phyloP scores from a whole-genome alignment of 2,888 invertebrate species.

The Noctua fimbriata region DNA sequence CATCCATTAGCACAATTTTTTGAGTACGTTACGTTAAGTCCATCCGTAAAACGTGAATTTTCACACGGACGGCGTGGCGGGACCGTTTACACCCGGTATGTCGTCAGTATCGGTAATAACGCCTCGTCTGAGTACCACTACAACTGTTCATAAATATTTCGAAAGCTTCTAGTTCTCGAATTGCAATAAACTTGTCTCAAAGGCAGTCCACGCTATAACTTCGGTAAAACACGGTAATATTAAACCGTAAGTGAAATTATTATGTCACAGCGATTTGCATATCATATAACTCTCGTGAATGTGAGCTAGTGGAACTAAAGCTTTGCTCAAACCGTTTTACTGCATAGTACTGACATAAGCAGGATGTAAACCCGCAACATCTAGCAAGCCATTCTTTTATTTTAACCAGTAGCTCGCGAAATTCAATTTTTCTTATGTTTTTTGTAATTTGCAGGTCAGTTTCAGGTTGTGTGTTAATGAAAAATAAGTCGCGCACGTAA shows the following conservation, averaged over 20 bases:
- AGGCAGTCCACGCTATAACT: not conserved
- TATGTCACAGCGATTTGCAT: not conserved
- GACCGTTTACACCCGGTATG: too few species aligned
- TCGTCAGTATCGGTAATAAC: not conserved
- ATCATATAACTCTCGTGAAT: not conserved
- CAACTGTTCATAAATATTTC: not conserved
- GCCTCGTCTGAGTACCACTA: too few species aligned
- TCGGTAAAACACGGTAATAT: slow-evolving; percentile 5
- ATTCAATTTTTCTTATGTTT: too few species aligned
- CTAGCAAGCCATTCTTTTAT: not conserved
- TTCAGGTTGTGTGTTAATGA: too few species aligned
- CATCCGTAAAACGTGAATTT: too few species aligned
- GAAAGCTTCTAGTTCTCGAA: not conserved
- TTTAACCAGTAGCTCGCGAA: too few species aligned
- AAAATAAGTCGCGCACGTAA: too few species aligned
- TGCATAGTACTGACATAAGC: not conserved
- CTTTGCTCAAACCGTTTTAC: not conserved
- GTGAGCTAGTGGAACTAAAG: not conserved
- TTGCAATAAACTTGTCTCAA: not conserved
- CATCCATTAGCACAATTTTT: too few species aligned
- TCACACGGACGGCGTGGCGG: too few species aligned
- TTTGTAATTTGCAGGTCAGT: too few species aligned
- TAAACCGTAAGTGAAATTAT: not conserved
- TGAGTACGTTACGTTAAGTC: too few species aligned
- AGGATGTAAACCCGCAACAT: not conserved